Conservation (phyloP, 2,113 vertebrate species). For the Pelvicachromis taeniatus region DNA sequence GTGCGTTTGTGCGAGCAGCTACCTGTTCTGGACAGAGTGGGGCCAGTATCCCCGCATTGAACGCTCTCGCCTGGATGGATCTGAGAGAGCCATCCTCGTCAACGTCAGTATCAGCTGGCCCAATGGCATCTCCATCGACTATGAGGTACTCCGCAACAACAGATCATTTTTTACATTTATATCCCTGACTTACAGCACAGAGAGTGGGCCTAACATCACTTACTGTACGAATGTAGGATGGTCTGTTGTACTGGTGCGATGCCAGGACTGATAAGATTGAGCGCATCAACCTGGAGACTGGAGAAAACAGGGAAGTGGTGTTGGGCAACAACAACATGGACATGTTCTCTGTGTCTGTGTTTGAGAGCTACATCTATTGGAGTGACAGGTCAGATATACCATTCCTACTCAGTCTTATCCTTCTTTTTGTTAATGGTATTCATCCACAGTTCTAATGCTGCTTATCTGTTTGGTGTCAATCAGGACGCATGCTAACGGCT, state of each 20-base stretch:
- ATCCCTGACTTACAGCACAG: background rate
- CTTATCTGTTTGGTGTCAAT: background rate
- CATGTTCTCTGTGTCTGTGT: slow-evolving; percentile 98
- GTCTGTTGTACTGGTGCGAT: slow-evolving; percentile 95
- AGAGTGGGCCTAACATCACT: background rate
- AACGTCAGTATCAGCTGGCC: slow-evolving; percentile 97
- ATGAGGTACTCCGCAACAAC: slow-evolving; percentile 75
- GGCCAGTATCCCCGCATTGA: slow-evolving; percentile 96
- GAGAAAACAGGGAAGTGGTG: slow-evolving; percentile 89
- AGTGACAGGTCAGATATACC: slow-evolving; percentile 83
- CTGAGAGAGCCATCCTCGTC: slow-evolving; percentile 85
- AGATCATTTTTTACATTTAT: background rate
- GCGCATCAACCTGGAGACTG: slow-evolving; percentile 90
- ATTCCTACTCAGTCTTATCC: background rate
- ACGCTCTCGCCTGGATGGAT: slow-evolving; percentile 86
- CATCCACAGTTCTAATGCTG: background rate
- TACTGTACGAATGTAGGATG: slow-evolving; percentile 71
- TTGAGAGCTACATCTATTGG: slow-evolving; percentile 97
- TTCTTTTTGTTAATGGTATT: background rate
- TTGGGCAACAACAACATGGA: slow-evolving; percentile 98
- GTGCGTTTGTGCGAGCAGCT: slow-evolving; percentile 67
- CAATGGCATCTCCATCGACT: slow-evolving; percentile 95
- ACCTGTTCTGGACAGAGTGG: slow-evolving; percentile 98
- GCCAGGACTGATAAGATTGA: slow-evolving; percentile 96
- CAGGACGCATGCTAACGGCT: slow-evolving; percentile 95